phyloP scores from a whole-genome alignment of 23 tunicate genomes.

The Oikopleura dioica region DNA sequence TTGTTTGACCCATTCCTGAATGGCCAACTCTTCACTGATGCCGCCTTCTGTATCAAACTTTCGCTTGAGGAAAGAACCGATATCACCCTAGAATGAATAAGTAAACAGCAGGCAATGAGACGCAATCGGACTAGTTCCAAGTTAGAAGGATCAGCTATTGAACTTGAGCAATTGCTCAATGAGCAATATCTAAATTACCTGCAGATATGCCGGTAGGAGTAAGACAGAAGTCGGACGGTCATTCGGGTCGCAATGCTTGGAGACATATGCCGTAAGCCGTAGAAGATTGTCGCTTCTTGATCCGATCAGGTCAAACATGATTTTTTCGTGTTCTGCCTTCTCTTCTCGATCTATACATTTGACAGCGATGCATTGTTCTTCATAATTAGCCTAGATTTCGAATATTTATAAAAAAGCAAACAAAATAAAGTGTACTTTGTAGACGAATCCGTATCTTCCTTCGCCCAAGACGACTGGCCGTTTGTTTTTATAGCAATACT shows the following conservation, averaged over 20 bases:
- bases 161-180: too few relatives aligned
- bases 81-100: too few relatives aligned
- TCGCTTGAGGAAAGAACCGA: background rate
- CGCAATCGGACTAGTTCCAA: too few relatives aligned
- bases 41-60: background rate
- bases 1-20: too few relatives aligned
- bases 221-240: background rate
- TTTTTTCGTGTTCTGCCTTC: constrained; percentile 10
- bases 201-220: background rate
- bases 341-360: constrained; percentile 13
- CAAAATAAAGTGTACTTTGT: background rate
- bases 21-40: too few relatives aligned
- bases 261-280: constrained; percentile 5
- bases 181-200: too few relatives aligned
- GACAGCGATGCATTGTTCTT: constrained; percentile 5
- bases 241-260: constrained; percentile 5
- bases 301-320: constrained; percentile 3
- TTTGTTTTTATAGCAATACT: background rate
- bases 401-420: background rate
- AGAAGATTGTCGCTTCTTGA: background rate
- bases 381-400: background rate
- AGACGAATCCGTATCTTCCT: constrained; percentile 7
- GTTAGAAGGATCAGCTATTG: too few relatives aligned
- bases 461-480: background rate
- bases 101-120: too few relatives aligned